Conservation (phyloP, 1,140 invertebrate species). For the Ceratosolen solmsi region DNA sequence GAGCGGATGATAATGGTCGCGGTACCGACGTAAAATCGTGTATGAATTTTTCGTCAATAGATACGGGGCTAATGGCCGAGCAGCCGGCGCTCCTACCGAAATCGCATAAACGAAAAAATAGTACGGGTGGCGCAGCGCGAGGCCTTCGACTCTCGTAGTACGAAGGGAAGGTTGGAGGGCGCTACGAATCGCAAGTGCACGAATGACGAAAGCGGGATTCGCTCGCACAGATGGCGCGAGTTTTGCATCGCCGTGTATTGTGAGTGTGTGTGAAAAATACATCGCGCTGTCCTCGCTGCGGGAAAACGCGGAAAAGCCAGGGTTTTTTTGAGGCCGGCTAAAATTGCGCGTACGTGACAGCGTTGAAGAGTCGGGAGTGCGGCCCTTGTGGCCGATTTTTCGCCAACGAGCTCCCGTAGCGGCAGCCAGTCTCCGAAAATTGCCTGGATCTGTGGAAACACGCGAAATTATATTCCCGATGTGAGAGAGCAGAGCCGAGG, state of each 20-base stretch:
- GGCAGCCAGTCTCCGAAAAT: not conserved
- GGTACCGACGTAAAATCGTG: too few species aligned
- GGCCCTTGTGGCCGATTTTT: not conserved
- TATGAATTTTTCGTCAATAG: too few species aligned
- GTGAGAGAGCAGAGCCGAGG: slow-evolving; percentile 3
- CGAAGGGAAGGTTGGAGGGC: not conserved
- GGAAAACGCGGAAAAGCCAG: slow-evolving; percentile 38
- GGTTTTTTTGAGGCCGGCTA: slow-evolving; percentile 29
- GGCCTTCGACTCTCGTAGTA: slow-evolving; percentile 15
- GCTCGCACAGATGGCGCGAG: slow-evolving; percentile 41
- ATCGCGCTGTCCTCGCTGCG: slow-evolving; percentile 32
- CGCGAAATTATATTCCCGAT: slow-evolving; percentile 31
- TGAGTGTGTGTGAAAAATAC: slow-evolving; percentile 43
- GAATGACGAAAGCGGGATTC: slow-evolving; percentile 13
- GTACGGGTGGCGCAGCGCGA: not conserved
- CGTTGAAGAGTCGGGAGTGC: not conserved
- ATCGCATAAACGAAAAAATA: not conserved
- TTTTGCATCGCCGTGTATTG: slow-evolving; percentile 22
- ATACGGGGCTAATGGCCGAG: too few species aligned
- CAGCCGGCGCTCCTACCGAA: too few species aligned
- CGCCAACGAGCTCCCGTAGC: not conserved
- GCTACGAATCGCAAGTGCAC: not conserved
- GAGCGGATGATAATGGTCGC: too few species aligned
- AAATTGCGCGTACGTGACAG: not conserved
- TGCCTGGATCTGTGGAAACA: not conserved